Evolutionary conservation across 2,888 invertebrate genomes (phyloP).

Genomic region (Athalia circularis): DNA sequence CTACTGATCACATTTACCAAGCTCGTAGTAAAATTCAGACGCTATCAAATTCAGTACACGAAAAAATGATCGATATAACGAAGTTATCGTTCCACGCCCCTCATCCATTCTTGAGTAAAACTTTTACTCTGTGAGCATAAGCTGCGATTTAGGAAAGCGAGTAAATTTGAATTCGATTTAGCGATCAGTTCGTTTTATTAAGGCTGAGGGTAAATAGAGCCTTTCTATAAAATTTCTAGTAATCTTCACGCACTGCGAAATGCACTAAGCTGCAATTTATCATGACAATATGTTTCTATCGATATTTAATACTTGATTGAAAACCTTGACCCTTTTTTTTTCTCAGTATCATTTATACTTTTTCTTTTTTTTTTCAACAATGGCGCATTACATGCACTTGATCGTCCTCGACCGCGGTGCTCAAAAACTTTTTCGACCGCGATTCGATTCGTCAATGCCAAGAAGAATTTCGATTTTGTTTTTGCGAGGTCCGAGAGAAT

Average conservation of each 20-base stretch:
- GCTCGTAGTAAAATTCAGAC: too few relatives aligned
- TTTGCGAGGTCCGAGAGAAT: not conserved
- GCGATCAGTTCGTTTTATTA: too few relatives aligned
- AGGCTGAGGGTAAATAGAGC: too few relatives aligned
- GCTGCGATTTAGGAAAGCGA: too few relatives aligned
- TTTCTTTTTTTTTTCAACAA: not conserved
- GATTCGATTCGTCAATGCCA: slow-evolving; percentile 22
- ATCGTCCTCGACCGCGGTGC: not conserved
- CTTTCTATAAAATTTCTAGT: too few relatives aligned
- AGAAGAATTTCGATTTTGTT: not conserved
- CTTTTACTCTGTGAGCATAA: too few relatives aligned
- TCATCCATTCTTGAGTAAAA: too few relatives aligned
- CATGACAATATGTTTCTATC: not conserved
- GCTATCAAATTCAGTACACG: too few relatives aligned
- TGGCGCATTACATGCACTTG: not conserved
- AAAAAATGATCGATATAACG: too few relatives aligned
- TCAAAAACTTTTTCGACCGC: slow-evolving; percentile 11
- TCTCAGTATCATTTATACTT: slow-evolving; percentile 12
- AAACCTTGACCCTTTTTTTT: slow-evolving; percentile 30
- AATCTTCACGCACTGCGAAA: not conserved
- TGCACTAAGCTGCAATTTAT: slow-evolving; percentile 21
- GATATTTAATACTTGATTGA: not conserved
- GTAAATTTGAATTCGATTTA: too few relatives aligned
- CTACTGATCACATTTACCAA: too few relatives aligned
- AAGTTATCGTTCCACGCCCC: too few relatives aligned